These are phyloP conservation scores for Pyrochroa serraticornis DNA, from an alignment of 2,888 invertebrate genomes.

Conservation along the genomic window DNA sequence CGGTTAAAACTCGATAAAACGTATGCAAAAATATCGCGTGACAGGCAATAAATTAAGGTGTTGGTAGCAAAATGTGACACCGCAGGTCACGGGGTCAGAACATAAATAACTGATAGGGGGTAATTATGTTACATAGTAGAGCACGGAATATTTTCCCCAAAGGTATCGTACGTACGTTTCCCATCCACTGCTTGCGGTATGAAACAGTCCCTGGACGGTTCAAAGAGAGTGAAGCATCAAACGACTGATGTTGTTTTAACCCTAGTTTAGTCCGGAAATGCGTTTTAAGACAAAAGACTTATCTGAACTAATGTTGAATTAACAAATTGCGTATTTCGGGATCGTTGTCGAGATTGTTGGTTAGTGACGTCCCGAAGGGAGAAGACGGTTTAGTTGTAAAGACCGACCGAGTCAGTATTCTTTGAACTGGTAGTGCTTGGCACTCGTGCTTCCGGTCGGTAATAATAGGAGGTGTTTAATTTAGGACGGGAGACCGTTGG, in stretches of 20 bases:
- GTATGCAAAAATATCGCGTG: constrained; percentile 11
- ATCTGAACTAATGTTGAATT: no score
- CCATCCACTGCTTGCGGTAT: not conserved
- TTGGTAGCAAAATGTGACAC: constrained; percentile 5
- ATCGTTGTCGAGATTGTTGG: no score
- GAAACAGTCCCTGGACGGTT: no score
- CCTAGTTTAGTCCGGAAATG: constrained; percentile 1
- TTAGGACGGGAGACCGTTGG: no score
- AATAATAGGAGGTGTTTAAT: no score
- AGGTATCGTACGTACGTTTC: constrained; percentile 21
- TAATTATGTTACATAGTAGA: constrained; percentile 25
- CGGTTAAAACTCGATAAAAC: not conserved
- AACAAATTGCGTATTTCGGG: no score
- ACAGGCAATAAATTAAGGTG: constrained; percentile 19
- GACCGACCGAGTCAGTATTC: no score
- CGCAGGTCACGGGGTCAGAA: constrained; percentile 23
- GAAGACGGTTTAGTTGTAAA: no score
- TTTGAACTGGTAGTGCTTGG: no score
- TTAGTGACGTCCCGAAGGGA: no score
- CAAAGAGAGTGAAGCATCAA: constrained; percentile 8
- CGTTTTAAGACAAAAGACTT: no score
- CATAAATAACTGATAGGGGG: constrained; percentile 28
- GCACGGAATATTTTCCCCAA: constrained; percentile 22
- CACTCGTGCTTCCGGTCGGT: no score
- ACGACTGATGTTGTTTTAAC: not conserved